These are phyloP conservation scores for Diuraphis noxia DNA, from an alignment of 1,140 invertebrate genomes.

Conservation along the genomic window DNA sequence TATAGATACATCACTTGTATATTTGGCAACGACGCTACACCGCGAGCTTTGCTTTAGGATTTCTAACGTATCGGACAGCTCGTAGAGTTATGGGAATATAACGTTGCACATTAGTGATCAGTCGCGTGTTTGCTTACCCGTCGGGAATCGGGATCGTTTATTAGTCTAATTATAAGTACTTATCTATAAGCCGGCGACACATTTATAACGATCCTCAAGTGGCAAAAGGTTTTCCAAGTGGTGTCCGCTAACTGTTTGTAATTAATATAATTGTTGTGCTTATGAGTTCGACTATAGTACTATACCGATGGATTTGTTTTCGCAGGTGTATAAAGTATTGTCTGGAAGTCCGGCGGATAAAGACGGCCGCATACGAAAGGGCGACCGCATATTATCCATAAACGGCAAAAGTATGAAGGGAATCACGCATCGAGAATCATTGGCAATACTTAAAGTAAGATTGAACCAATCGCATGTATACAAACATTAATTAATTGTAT, in stretches of 20 bases:
- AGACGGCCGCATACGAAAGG: slow-evolving; percentile 82
- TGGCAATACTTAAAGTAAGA: slow-evolving; percentile 79
- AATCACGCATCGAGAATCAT: slow-evolving; percentile 80
- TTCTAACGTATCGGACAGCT: background rate
- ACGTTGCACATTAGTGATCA: too few species aligned
- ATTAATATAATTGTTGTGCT: background rate
- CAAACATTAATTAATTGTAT: background rate
- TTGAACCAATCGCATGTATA: background rate
- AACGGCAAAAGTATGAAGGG: slow-evolving; percentile 82
- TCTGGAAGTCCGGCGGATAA: slow-evolving; percentile 81
- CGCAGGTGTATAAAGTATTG: slow-evolving; percentile 82
- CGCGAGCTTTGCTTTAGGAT: background rate
- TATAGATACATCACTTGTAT: background rate
- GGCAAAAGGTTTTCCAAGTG: too few species aligned
- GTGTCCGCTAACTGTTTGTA: background rate
- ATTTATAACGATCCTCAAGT: too few species aligned
- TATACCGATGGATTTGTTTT: background rate
- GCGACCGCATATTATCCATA: slow-evolving; percentile 84
- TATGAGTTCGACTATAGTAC: background rate
- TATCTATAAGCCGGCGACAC: too few species aligned
- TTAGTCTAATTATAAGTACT: too few species aligned
- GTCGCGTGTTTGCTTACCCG: too few species aligned
- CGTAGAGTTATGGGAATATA: too few species aligned
- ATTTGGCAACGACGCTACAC: too few species aligned
- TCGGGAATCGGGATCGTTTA: too few species aligned